Percentiles rank a stretch among this genome's conserved stretches.
Evolutionary conservation across 2,113 vertebrate species (phyloP).

Genomic region (Tichodroma muraria): DNA sequence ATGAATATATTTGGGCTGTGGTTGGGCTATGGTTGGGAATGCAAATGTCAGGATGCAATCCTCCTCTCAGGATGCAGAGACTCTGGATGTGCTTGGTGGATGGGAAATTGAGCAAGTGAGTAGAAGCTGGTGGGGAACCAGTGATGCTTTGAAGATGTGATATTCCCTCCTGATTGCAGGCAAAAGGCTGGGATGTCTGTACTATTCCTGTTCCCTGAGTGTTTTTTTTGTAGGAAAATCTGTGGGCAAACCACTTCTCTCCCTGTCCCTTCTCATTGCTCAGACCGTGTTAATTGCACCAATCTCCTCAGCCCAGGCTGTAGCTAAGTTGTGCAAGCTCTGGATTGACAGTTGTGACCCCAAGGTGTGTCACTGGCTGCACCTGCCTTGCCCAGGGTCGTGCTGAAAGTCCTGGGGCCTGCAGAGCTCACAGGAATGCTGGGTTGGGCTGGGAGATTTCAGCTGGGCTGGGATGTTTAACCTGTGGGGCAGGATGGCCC

Average conservation of each 20-base stretch:
- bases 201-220: background rate
- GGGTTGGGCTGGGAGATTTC: background rate
- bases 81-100: background rate
- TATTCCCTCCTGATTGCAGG: background rate
- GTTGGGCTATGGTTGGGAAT: background rate
- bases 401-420: background rate
- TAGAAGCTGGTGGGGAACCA: background rate
- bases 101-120: background rate
- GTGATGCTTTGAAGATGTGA: background rate
- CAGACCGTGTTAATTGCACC: background rate
- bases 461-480: background rate
- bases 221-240: background rate
- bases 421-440: background rate
- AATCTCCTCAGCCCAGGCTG: fast-evolving
- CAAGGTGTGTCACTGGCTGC: background rate
- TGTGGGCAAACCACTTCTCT: background rate
- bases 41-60: background rate
- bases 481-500: background rate
- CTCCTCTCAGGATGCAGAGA: background rate
- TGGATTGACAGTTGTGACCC: background rate
- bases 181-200: background rate
- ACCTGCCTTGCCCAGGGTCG: background rate
- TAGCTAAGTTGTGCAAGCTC: background rate
- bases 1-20: background rate
- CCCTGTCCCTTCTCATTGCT: background rate